Conservation (phyloP, 1,140 invertebrate genomes). For the Hyles vespertilio region DNA sequence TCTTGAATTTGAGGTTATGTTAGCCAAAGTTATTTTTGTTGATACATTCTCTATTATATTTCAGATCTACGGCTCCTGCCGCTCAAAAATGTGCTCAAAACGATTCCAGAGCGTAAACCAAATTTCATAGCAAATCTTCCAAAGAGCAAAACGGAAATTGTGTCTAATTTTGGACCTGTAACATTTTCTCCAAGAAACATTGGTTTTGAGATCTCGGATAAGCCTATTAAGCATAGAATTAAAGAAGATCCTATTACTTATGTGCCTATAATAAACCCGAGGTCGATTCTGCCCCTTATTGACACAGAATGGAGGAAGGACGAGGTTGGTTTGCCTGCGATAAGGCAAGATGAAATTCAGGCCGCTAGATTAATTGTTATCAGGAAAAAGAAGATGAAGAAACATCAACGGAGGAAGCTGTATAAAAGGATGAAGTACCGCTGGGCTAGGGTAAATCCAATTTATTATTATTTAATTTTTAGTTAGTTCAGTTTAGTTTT, state of each 20-base stretch:
- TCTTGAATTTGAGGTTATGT: constrained; percentile 38
- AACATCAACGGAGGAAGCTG: constrained; percentile 88
- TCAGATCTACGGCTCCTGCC: constrained; percentile 58
- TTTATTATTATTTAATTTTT: no score
- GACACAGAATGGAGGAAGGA: constrained; percentile 58
- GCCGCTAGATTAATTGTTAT: constrained; percentile 86
- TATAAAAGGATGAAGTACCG: constrained; percentile 86
- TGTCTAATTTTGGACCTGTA: constrained; percentile 16
- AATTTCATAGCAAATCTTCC: constrained; percentile 22
- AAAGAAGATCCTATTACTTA: constrained; percentile 55
- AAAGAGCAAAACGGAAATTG: constrained; percentile 30
- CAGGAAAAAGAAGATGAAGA: constrained; percentile 89
- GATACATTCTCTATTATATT: constrained; percentile 18
- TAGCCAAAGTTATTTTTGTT: constrained; percentile 1
- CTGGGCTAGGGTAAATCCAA: constrained; percentile 78
- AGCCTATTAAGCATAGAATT: constrained; percentile 30
- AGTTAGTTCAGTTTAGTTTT: no score
- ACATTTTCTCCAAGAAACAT: constrained; percentile 46
- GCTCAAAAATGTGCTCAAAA: constrained; percentile 49
- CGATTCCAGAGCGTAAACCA: constrained; percentile 48
- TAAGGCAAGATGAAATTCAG: constrained; percentile 75
- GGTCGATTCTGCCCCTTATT: constrained; percentile 61
- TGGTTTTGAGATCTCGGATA: constrained; percentile 49
- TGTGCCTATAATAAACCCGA: constrained; percentile 58
- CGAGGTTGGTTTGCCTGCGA: constrained; percentile 57